Conservation (phyloP, 2,888 invertebrate genomes). For the Drosophila melanosoma region DNA sequence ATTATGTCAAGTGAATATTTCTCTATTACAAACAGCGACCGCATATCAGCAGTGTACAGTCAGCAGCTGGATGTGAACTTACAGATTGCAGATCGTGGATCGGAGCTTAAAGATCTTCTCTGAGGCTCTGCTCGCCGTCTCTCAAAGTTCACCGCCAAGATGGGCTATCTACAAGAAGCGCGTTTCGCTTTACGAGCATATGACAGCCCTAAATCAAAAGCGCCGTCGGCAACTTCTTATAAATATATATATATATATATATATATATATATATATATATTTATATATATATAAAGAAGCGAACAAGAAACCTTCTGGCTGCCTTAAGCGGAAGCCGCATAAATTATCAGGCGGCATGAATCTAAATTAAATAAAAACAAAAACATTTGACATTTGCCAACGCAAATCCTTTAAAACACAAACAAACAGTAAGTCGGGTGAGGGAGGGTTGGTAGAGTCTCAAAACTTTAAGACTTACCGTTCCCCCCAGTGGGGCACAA, state of each 20-base stretch:
- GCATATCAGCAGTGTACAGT: conserved; percentile 22
- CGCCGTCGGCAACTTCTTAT: conserved; percentile 59
- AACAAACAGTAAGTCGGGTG: conserved; percentile 20
- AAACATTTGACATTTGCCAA: conserved; percentile 73
- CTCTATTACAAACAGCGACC: conserved; percentile 65
- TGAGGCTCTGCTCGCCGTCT: conserved; percentile 20
- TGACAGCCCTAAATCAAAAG: conserved; percentile 73
- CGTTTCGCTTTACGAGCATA: conserved; percentile 62
- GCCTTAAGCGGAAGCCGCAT: conserved; percentile 62
- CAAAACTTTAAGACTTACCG: conserved; percentile 22
- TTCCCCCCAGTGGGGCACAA: conserved; percentile 26
- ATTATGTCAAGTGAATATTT: conserved; percentile 66
- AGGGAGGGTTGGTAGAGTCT: neutral
- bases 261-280: neutral
- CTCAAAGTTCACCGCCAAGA: conserved; percentile 50
- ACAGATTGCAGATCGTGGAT: conserved; percentile 18
- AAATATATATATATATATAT: conserved; percentile 3
- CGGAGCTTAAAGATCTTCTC: conserved; percentile 18
- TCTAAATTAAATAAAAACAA: conserved; percentile 78
- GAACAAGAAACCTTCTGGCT: neutral
- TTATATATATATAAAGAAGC: conserved; percentile 5
- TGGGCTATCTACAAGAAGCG: conserved; percentile 65
- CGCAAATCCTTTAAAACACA: conserved; percentile 73
- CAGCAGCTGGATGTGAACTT: conserved; percentile 25
- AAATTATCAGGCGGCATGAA: conserved; percentile 70